Conservation (phyloP, 2,888 invertebrate genomes). For the Monopis laevigella region DNA sequence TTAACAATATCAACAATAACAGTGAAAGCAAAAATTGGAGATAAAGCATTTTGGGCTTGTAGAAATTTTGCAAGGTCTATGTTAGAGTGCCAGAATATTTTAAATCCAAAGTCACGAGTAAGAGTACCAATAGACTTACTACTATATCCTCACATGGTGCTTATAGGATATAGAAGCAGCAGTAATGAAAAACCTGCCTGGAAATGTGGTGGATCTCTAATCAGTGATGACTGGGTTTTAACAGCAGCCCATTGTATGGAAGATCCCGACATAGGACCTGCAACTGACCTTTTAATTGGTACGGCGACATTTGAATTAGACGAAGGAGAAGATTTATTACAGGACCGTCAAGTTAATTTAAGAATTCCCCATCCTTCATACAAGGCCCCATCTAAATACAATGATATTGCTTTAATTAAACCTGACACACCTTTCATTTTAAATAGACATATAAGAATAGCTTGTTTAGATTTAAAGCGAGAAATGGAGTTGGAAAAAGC, state of each 20-base stretch:
- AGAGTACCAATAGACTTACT: constrained; percentile 53
- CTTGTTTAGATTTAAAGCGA: constrained; percentile 59
- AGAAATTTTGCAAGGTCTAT: constrained; percentile 40
- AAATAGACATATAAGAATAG: constrained; percentile 66
- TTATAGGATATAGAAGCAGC: constrained; percentile 41
- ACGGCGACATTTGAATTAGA: constrained; percentile 61
- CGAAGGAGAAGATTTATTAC: constrained; percentile 55
- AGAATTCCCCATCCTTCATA: constrained; percentile 65
- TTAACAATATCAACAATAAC: background rate
- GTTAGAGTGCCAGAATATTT: constrained; percentile 54
- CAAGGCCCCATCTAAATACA: constrained; percentile 60
- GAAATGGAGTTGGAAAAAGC: constrained; percentile 32
- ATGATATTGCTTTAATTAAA: constrained; percentile 74
- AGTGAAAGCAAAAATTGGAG: constrained; percentile 28
- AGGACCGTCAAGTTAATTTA: constrained; percentile 51
- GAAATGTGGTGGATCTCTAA: constrained; percentile 56
- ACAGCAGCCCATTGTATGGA: constrained; percentile 55
- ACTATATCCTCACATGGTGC: constrained; percentile 73
- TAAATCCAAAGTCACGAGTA: constrained; percentile 34
- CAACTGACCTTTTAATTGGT: constrained; percentile 61
- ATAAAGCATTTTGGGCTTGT: constrained; percentile 46
- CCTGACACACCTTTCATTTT: constrained; percentile 55
- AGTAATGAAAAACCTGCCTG: constrained; percentile 27
- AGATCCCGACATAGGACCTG: constrained; percentile 52
- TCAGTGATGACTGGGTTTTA: constrained; percentile 48